phyloP scores from a whole-genome alignment of 2,797 vertebrate genomes.

The Telmatherina bonti region DNA sequence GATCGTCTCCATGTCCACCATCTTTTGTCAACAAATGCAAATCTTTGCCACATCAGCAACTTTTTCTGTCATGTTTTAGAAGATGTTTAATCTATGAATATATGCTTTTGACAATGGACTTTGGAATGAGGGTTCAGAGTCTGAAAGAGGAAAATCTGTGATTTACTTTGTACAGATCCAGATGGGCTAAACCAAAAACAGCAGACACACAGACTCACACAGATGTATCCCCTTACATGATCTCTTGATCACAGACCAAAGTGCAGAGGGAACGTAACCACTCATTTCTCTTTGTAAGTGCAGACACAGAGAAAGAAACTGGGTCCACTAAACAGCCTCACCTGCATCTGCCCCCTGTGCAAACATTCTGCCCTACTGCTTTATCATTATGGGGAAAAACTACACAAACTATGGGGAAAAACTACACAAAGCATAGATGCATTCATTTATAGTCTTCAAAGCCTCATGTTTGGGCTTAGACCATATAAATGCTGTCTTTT shows the following conservation, averaged over 20 bases:
- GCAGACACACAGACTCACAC: constrained; percentile 22
- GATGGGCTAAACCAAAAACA: constrained; percentile 60
- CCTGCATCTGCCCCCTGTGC: constrained; percentile 50
- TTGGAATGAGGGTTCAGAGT: constrained; percentile 41
- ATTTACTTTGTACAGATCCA: constrained; percentile 65
- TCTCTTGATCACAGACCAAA: constrained; percentile 74
- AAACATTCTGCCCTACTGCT: constrained; percentile 49
- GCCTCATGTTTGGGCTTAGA: constrained; percentile 55
- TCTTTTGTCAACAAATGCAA: constrained; percentile 3
- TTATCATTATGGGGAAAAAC: constrained; percentile 47
- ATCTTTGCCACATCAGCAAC: background rate
- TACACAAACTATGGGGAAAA: background rate
- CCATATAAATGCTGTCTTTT: constrained; percentile 75
- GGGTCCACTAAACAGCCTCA: constrained; percentile 48
- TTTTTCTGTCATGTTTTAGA: constrained; percentile 22
- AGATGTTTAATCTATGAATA: background rate
- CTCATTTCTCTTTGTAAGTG: constrained; percentile 45
- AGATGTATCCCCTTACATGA: constrained; percentile 63
- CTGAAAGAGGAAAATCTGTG: constrained; percentile 53
- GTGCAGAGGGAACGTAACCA: constrained; percentile 55
- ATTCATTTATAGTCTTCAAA: constrained; percentile 46
- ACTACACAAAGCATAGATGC: constrained; percentile 5
- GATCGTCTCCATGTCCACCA: background rate
- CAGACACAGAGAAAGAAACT: constrained; percentile 52
- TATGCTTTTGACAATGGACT: constrained; percentile 8